phyloP scores from a whole-genome alignment of 2,113 vertebrate species.

The Pithys albifrons region DNA sequence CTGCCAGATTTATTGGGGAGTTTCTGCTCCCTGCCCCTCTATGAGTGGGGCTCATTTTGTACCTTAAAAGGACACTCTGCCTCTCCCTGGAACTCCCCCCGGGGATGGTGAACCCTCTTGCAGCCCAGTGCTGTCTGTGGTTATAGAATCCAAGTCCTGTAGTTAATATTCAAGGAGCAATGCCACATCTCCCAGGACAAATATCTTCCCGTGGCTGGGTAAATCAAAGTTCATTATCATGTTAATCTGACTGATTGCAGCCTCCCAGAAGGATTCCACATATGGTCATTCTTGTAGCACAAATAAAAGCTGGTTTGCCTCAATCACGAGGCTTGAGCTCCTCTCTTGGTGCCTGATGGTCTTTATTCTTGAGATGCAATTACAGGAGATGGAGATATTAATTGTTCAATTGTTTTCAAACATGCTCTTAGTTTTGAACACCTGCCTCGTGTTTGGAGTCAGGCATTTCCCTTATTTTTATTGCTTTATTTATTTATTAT shows the following conservation, averaged over 20 bases:
- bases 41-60: fast-evolving
- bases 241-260: background rate
- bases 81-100: background rate
- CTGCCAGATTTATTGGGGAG: background rate
- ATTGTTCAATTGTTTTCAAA: background rate
- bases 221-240: constrained; percentile 17
- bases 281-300: background rate
- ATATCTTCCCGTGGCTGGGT: background rate
- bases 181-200: background rate
- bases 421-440: background rate
- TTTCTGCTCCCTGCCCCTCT: background rate
- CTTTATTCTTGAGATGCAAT: background rate
- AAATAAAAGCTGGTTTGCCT: background rate
- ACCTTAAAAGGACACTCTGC: background rate
- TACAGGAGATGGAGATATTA: background rate
- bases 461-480: background rate
- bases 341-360: background rate
- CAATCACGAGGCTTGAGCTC: fast-evolving
- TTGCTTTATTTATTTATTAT: background rate
- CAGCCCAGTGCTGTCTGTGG: fast-evolving
- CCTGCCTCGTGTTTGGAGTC: background rate
- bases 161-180: background rate
- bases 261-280: background rate
- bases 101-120: fast-evolving
- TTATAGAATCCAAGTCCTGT: fast-evolving